Evolutionary conservation across 2,797 vertebrate species (phyloP), one percentile per base, ranked within the genome.

Genomic region (Rousettus madagascariensis): DNA sequence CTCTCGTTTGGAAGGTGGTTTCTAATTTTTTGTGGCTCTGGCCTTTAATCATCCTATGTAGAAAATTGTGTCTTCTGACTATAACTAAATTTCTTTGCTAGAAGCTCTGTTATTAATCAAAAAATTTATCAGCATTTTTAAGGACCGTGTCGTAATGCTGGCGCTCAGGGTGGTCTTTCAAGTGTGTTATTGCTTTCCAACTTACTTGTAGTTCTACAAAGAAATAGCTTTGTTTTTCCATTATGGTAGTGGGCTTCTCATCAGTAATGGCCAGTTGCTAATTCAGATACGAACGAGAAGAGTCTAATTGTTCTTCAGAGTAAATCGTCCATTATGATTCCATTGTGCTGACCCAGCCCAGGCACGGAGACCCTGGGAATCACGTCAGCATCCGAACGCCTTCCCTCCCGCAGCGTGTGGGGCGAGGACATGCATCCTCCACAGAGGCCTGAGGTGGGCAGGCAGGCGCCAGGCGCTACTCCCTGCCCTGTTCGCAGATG

Each of bases 221-320:
- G 84, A 61, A 46, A 55, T 43, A 89, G 12, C 24, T 96, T 98
- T 98, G 95, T 97, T 92, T 96, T 98, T 98, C 97, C 97, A 96
- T 65, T 83, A 16, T 87, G 63, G 26, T 11, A 93, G 17, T 0
- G 38, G 28, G 4, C 71, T 74, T 95, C 51, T 55, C 55, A 91
- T 68, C 43, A 82, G 0, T 61, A n/a, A 69, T 30, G 69, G 24
- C 46, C 51, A 72, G 0, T 84, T 96, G 91, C 90, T 86, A 59
- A 74, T 68, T 74, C 74, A 59, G 28, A 80, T 95, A 79, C 77
- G 10, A 77, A 26, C 68, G 36, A 43, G 46, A 88, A 66, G 69
- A 57, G 38, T 46, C 13, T 43, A 53, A 57, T 43, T 83, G 49
- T 86, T 38, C 46, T 84, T 88, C 28, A 79, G 95, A 85, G 38